Base-by-base conservation (phyloP, 2,797 vertebrate species). In the Oryzias dopingdopingensis region DNA sequence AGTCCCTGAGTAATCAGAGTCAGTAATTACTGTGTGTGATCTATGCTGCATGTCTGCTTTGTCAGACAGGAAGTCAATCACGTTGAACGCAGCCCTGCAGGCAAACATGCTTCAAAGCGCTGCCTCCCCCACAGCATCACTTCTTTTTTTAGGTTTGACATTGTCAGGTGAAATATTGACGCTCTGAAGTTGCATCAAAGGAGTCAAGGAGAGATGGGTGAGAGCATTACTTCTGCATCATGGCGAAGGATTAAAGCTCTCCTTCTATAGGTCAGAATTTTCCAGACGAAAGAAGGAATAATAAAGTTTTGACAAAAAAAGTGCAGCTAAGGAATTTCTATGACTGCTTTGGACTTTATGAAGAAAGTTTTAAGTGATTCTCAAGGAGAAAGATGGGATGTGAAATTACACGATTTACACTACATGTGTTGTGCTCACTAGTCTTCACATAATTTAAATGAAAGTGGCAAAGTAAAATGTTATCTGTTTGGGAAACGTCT, bases 131-230 rank as follows among this genome's bases (percentile, higher is more conserved):
- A 77, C 67, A 68, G 66, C 70, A 50, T 69, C 52, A 26, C 56
- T 83, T 67, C 69, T 78, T 76, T 81, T 83, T 83, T 82, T 80
- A 72, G 76, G 65, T 68, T 70, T 72, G 76, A 84, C 81, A 85
- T 74, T 76, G 73, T 82, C 68, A 67, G 57, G 73, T 85, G 77
- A 82, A 84, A 85, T 85, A 85, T 87, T 80, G 70, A 82, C 82
- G 79, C 77, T 79, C 45, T 72, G 76, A 72, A 70, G 76, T 66
- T 50, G 59, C 76, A 79, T 80, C 69, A 74, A 79, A 81, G 62
- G 61, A 71, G 23, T 42, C 12, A 4, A 40, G 50, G 26, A 18
- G 29, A 52, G 50, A 29, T 40, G 41, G 16, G 42, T 22, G 44
- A 15, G 62, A 57, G 48, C 42, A 62, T 67, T 76, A 52, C 54